Evolutionary conservation across 2,113 vertebrate species (phyloP).

Genomic region (Alligator mississippiensis): DNA sequence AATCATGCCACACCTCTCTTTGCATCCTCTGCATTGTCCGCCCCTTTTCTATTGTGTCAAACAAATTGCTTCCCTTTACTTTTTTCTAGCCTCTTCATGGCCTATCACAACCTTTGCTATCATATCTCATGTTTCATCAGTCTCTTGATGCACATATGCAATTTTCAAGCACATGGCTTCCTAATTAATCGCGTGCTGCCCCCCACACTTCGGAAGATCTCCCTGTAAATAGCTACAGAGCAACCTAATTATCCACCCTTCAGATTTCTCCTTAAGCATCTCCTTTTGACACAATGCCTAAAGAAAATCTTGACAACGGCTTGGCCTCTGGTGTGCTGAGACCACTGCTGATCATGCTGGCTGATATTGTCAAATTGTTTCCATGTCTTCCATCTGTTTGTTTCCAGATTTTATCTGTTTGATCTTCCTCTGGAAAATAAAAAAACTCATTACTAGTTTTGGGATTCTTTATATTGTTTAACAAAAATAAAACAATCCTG

Average conservation of each 20-base stretch:
- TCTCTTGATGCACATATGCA: neutral
- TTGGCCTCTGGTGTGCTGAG: neutral
- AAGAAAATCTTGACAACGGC: neutral
- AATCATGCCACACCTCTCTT: neutral
- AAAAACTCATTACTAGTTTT: neutral
- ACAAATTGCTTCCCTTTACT: neutral
- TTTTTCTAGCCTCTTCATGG: neutral
- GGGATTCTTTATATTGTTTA: no score
- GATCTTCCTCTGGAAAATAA: neutral
- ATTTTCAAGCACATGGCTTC: neutral
- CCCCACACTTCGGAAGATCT: neutral
- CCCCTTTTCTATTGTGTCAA: fast-evolving
- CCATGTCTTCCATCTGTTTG: neutral
- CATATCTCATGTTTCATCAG: neutral
- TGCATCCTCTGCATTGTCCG: neutral
- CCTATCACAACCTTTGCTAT: neutral
- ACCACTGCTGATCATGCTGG: neutral
- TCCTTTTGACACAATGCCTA: neutral
- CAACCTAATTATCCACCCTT: neutral
- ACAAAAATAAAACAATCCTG: no score
- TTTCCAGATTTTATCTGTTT: neutral
- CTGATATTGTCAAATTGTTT: neutral
- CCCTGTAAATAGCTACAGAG: no score
- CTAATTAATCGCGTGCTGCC: neutral
- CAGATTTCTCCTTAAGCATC: neutral